Percentiles rank a stretch among this genome's conserved stretches.
Conservation (phyloP, 2,113 vertebrate genomes). For the Vimba vimba region DNA sequence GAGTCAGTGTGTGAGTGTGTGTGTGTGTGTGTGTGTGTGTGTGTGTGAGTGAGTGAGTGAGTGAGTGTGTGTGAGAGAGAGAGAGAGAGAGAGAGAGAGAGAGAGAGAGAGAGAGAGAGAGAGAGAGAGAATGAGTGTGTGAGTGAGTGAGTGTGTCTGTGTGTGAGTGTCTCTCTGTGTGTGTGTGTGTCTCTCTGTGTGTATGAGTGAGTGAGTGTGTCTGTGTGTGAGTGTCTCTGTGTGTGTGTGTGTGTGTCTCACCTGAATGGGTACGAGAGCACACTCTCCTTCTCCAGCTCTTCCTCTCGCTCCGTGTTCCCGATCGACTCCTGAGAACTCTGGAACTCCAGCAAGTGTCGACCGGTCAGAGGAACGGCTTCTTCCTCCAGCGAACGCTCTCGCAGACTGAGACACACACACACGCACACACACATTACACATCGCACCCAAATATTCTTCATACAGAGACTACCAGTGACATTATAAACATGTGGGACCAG, state of each 20-base stretch:
- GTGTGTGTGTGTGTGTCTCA: neutral
- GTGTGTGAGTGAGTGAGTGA: too few relatives aligned
- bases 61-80: neutral
- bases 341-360: conserved; percentile 79
- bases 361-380: conserved; percentile 62
- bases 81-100: too few relatives aligned
- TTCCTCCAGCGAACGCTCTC: conserved; percentile 75
- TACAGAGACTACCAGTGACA: too few relatives aligned
- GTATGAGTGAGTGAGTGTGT: too few relatives aligned
- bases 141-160: too few relatives aligned
- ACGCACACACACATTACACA: too few relatives aligned
- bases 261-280: conserved; percentile 68
- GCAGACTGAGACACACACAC: conserved; percentile 74
- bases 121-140: too few relatives aligned
- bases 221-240: neutral
- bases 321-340: conserved; percentile 34
- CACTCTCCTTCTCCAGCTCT: conserved; percentile 59
- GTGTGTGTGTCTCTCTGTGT: too few relatives aligned
- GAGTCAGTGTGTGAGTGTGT: neutral
- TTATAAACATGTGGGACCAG: too few relatives aligned
- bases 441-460: too few relatives aligned
- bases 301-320: conserved; percentile 61
- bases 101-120: too few relatives aligned
- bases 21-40: neutral
- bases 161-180: too few relatives aligned